Evolutionary conservation across 2,113 vertebrate genomes (phyloP).

Genomic region (Neotoma lepida): DNA sequence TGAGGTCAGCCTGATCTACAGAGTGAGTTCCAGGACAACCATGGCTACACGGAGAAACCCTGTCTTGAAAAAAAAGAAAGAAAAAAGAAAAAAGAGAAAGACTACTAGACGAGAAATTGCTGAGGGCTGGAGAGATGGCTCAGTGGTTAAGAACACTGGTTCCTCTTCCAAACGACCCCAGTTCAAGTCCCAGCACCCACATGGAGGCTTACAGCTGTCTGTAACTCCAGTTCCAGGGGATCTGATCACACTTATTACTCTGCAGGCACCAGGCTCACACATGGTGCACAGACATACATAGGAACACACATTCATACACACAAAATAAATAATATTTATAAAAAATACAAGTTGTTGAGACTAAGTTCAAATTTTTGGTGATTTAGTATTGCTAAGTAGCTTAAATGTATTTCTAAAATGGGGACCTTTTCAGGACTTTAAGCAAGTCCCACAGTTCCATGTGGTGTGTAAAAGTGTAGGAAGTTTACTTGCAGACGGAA

Average conservation of each 20-base stretch:
- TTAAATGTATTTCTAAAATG: background rate
- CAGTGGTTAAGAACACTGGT: background rate
- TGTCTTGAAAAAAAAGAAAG: background rate
- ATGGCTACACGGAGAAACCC: background rate
- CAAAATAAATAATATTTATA: background rate
- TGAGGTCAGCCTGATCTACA: background rate
- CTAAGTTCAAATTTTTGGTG: background rate
- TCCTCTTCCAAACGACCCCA: background rate
- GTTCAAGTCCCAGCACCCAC: background rate
- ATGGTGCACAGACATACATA: background rate
- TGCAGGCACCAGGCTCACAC: background rate
- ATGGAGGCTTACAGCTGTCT: background rate
- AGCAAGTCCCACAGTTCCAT: background rate
- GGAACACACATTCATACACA: background rate
- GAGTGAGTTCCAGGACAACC: background rate
- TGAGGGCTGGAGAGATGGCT: background rate
- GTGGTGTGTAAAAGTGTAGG: conserved; percentile 36
- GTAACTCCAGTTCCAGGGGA: background rate
- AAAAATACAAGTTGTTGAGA: background rate
- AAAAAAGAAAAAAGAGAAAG: background rate
- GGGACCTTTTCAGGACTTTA: background rate
- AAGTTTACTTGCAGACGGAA: background rate
- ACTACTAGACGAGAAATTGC: background rate
- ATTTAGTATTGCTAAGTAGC: background rate
- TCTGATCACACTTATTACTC: background rate